Conservation (phyloP, 2,113 vertebrate genomes). For the Cichladusa arquata region DNA sequence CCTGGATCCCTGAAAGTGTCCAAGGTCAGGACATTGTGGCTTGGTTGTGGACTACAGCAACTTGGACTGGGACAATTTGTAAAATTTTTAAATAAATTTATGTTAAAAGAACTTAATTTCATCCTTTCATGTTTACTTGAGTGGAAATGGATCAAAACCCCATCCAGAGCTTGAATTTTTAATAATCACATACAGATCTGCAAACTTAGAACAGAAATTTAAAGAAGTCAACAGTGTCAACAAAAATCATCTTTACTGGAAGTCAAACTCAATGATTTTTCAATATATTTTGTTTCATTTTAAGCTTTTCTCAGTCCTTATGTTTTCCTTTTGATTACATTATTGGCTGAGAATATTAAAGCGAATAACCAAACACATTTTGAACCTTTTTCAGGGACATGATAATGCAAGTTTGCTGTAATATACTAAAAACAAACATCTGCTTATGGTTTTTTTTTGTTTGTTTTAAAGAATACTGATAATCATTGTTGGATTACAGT, state of each 20-base stretch:
- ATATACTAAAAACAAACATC: background rate
- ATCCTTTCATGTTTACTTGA: background rate
- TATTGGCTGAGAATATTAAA: background rate
- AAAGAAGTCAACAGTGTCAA: background rate
- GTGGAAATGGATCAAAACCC: background rate
- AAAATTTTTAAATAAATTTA: background rate
- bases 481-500: background rate
- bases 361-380: background rate
- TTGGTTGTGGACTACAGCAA: background rate
- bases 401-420: background rate
- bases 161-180: background rate
- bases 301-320: background rate
- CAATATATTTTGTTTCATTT: background rate
- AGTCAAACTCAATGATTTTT: background rate
- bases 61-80: background rate
- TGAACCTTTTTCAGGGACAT: background rate
- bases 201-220: background rate
- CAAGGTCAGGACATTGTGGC: rapidly evolving
- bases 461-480: background rate
- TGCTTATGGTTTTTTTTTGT: background rate
- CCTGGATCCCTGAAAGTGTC: background rate
- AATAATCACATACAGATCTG: background rate
- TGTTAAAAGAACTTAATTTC: background rate
- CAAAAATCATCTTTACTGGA: background rate
- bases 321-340: background rate